Conservation (phyloP, 2,113 vertebrate species). For the Phocoena sinus region DNA sequence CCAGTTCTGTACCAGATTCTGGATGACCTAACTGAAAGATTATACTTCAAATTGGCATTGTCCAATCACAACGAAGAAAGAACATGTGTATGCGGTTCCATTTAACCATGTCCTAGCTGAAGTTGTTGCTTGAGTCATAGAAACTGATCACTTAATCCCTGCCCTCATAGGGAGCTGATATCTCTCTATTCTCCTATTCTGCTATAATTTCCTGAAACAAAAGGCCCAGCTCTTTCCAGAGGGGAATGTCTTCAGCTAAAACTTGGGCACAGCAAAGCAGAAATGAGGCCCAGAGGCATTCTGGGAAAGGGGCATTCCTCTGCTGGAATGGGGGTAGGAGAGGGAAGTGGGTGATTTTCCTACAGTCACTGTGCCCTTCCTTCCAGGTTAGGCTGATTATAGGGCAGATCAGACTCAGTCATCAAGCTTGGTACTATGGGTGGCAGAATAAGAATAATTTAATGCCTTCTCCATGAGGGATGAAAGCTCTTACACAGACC, state of each 20-base stretch:
- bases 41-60: not conserved
- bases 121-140: not conserved
- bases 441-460: not conserved
- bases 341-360: not conserved
- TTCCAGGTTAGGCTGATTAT: not conserved
- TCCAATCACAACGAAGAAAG: not conserved
- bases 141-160: not conserved
- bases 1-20: not conserved
- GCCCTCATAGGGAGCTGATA: fast-evolving
- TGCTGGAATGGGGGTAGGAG: not conserved
- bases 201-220: not conserved
- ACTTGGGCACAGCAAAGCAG: not conserved
- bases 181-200: not conserved
- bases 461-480: not conserved
- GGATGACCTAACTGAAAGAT: not conserved
- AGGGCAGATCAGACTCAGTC: not conserved
- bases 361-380: not conserved
- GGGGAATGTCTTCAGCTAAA: not conserved
- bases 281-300: not conserved
- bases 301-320: not conserved
- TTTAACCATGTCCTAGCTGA: not conserved
- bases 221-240: not conserved
- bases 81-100: no score
- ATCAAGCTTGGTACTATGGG: not conserved
- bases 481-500: not conserved